phyloP scores from a whole-genome alignment of 2,113 vertebrate genomes.

The Camarhynchus parvulus region DNA sequence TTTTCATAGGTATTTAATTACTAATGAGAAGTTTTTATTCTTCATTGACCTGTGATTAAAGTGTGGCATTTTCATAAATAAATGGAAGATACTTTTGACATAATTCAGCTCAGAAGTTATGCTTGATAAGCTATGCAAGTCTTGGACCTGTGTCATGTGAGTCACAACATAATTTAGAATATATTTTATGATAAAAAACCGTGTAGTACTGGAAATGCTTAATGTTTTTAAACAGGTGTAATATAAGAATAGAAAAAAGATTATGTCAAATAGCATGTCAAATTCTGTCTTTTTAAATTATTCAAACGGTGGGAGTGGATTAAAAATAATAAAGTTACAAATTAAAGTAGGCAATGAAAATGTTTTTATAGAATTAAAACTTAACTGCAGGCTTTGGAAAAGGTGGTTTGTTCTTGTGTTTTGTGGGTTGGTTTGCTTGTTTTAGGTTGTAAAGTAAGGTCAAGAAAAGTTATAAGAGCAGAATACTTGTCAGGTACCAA shows the following conservation, averaged over 20 bases:
- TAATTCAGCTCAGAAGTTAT: constrained; percentile 54
- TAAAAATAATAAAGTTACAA: background rate
- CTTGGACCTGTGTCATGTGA: constrained; percentile 35
- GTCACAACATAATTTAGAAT: constrained; percentile 29
- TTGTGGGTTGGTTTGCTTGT: background rate
- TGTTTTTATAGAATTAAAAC: background rate
- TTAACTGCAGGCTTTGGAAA: background rate
- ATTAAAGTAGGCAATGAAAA: background rate
- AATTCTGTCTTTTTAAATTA: background rate
- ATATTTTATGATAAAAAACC: constrained; percentile 14
- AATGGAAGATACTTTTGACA: constrained; percentile 47
- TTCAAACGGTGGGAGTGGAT: background rate
- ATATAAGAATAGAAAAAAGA: background rate
- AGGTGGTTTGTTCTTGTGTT: background rate
- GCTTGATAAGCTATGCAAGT: constrained; percentile 18
- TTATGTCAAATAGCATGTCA: background rate
- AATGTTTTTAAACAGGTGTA: background rate
- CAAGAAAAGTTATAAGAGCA: background rate
- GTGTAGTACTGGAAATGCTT: background rate
- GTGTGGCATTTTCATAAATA: constrained; percentile 74
- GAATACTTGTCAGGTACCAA: background rate
- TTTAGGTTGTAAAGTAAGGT: background rate
- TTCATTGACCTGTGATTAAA: constrained; percentile 72
- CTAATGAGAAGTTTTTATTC: constrained; percentile 73
- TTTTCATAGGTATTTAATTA: constrained; percentile 71